Base-by-base conservation (phyloP, 2,888 invertebrate genomes). In the Aleiodes alternator region DNA sequence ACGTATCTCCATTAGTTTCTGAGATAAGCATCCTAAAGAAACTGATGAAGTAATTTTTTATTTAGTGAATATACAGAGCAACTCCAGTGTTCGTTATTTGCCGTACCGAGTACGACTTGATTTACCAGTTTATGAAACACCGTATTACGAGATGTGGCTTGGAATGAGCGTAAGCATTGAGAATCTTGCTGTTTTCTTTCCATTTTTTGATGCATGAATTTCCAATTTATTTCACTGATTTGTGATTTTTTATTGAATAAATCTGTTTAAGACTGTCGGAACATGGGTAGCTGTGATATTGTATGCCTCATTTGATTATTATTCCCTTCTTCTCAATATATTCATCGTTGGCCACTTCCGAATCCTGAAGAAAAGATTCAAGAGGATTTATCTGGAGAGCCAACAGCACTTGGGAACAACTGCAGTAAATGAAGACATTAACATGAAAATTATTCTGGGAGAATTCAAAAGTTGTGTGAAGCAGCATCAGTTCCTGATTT, bases 71-170 rank as follows among this genome's bases (percentile, higher is more conserved):
- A 57, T 57, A 7, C 29, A 31, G 12, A 12, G 57, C 9, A 57
- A 57, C 31, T 31, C 12, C 31, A 57, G 57, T 7, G 31, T 4
- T 31, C 57, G 57, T 57, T 80, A 38, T 80, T 80, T 73, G 80
- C 69, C 38, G 57, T 79, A 23, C 78, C 78, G 77, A 11, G 80
- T 12, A 38, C 34, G 14, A 12, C 31, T 57, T 1, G 75, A 81
- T 56, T 69, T 81, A 12, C 79, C 83, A 3, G 48, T 73, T 29
- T 72, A 77, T 1, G 48, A 56, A 6, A 79, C 84, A 12, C 84
- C 84, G 3, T 80, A 80, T 14, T 84, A 75, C 73, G 83, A 84
- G 80, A 34, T 80, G 4, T 23, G 76, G 6, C 84, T 81, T 31
- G 14, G 31, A 3, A 50, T 82, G 12, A 76, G 38, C n/a, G 57